Evolutionary conservation across 2,797 vertebrate genomes (phyloP).

Genomic region (Cossypha niveicapilla): DNA sequence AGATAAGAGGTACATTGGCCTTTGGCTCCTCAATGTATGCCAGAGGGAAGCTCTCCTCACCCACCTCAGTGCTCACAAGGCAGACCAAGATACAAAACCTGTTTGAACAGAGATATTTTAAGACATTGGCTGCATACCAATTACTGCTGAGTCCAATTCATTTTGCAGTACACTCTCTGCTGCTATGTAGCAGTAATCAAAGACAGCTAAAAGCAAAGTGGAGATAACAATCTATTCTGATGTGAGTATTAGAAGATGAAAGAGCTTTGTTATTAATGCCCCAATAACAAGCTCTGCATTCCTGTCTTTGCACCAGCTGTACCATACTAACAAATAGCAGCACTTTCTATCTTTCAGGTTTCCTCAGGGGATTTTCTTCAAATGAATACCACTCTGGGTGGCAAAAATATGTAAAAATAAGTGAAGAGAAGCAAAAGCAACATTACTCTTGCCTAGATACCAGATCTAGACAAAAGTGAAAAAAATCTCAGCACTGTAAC

Average conservation of each 20-base stretch:
- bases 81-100: conserved; percentile 24
- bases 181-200: conserved; percentile 40
- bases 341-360: neutral
- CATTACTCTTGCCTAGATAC: neutral
- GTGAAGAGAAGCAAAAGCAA: neutral
- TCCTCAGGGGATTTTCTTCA: neutral
- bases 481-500: neutral
- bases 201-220: conserved; percentile 51
- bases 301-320: conserved; percentile 1
- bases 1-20: neutral
- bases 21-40: neutral
- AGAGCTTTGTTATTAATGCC: conserved; percentile 31
- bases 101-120: conserved; percentile 49
- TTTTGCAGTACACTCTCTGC: neutral
- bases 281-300: neutral
- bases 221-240: conserved; percentile 51
- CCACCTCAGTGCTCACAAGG: neutral
- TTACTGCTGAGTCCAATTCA: conserved; percentile 25
- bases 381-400: neutral
- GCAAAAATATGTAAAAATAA: neutral
- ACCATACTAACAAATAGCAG: neutral
- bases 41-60: neutral
- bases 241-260: conserved; percentile 35
- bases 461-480: neutral
- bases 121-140: conserved; percentile 34